phyloP scores from a whole-genome alignment of 2,113 vertebrate genomes.

The Anguilla rostrata region DNA sequence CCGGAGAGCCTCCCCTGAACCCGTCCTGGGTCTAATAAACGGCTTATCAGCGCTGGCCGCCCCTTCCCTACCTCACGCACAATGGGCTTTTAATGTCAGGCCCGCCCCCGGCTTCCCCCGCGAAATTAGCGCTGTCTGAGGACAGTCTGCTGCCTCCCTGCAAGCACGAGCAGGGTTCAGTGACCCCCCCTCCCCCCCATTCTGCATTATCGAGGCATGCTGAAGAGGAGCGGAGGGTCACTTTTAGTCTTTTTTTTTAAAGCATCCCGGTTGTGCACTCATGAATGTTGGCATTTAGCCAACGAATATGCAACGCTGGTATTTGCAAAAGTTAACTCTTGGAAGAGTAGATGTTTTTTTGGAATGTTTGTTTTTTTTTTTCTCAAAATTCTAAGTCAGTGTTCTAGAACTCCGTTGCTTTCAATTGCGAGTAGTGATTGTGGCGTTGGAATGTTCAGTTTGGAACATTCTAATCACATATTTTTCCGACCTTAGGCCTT shows the following conservation, averaged over 20 bases:
- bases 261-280: background rate
- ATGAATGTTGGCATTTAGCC: background rate
- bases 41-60: background rate
- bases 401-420: too few relatives aligned
- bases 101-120: background rate
- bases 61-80: background rate
- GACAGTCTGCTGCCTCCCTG: background rate
- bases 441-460: too few relatives aligned
- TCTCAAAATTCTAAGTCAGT: too few relatives aligned
- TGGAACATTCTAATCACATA: too few relatives aligned
- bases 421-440: too few relatives aligned
- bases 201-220: background rate
- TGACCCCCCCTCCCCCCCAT: background rate
- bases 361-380: too few relatives aligned
- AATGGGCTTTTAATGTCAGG: background rate
- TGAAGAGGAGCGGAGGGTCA: background rate
- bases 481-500: too few relatives aligned
- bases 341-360: too few relatives aligned
- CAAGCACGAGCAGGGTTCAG: too few relatives aligned
- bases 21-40: background rate
- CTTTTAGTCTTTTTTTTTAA: too few relatives aligned
- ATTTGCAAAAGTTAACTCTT: too few relatives aligned
- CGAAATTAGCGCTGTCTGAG: background rate
- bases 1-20: conserved; percentile 31
- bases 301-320: too few relatives aligned